Percentiles rank a stretch among this genome's conserved stretches.
Evolutionary conservation across 2,888 invertebrate genomes (phyloP).

Genomic region (Syrista parreyssii): DNA sequence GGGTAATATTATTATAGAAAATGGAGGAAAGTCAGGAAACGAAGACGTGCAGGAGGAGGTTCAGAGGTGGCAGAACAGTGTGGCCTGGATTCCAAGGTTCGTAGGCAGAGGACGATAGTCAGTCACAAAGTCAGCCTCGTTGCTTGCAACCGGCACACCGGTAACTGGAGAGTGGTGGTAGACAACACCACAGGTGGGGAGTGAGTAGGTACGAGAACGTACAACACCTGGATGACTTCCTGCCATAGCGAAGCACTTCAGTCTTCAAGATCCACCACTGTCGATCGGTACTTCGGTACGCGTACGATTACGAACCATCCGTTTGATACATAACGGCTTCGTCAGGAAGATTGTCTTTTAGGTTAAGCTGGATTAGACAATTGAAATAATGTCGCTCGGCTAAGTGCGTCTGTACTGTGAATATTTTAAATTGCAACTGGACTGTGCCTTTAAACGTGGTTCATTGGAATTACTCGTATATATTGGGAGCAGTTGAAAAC

Average conservation of each 20-base stretch:
- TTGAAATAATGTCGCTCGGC: not conserved
- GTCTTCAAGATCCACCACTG: conserved; percentile 49
- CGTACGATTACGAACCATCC: conserved; percentile 1
- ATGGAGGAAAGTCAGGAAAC: not conserved
- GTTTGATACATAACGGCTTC: not conserved
- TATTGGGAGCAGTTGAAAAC: not conserved
- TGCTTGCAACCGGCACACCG: conserved; percentile 44
- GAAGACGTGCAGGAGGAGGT: not conserved
- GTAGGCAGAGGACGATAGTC: conserved; percentile 23
- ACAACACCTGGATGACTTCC: conserved; percentile 58
- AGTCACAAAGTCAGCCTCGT: conserved; percentile 38
- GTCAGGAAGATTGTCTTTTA: not conserved
- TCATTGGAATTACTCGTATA: not conserved
- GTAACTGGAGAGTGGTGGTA: conserved; percentile 31
- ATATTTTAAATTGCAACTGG: not conserved
- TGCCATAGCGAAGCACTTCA: conserved; percentile 51
- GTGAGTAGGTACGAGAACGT: conserved; percentile 30
- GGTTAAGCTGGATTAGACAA: not conserved
- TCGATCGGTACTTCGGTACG: conserved; percentile 32
- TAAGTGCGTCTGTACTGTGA: not conserved
- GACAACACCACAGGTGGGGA: conserved; percentile 28
- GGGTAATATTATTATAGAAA: not conserved
- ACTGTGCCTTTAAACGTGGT: not conserved
- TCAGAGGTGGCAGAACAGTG: conserved; percentile 23
- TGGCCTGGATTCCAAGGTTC: conserved; percentile 45